A percentile compares a stretch with the other conserved stretches of the same genome.
phyloP scores from a whole-genome alignment of 2,888 invertebrate species.

The Synergus itoensis region DNA sequence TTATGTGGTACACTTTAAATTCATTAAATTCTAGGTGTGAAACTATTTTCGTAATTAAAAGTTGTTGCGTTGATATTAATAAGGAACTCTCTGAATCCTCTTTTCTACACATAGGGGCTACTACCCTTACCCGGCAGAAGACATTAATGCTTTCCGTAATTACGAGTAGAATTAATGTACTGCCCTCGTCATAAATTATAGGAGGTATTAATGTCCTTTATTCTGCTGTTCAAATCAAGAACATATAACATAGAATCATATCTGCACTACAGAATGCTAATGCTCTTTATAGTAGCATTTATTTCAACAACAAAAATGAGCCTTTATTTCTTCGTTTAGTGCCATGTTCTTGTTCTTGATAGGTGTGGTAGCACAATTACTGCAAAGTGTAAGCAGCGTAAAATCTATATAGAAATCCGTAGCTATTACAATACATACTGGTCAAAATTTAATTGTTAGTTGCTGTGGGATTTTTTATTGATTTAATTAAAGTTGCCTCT shows the following conservation, averaged over 20 bases:
- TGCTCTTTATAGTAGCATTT: neutral
- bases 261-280: neutral
- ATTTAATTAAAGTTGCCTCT: neutral
- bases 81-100: neutral
- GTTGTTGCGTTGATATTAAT: neutral
- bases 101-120: neutral
- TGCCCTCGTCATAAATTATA: conserved; percentile 16
- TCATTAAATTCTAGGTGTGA: neutral
- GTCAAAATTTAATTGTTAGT: neutral
- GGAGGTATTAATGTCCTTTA: conserved; percentile 7
- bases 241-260: no score
- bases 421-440: neutral
- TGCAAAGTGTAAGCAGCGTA: conserved; percentile 1
- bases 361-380: neutral
- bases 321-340: neutral
- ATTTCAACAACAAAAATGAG: neutral
- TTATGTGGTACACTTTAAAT: no score
- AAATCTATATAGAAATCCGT: neutral
- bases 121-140: conserved; percentile 3
- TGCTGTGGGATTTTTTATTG: neutral
- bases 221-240: conserved; percentile 8
- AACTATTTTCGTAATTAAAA: neutral
- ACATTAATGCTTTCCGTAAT: conserved; percentile 27
- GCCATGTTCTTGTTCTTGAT: neutral
- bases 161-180: conserved; percentile 23